These are phyloP conservation scores for Coleophora deauratella DNA, from an alignment of 2,888 invertebrate genomes.

Conservation along the genomic window DNA sequence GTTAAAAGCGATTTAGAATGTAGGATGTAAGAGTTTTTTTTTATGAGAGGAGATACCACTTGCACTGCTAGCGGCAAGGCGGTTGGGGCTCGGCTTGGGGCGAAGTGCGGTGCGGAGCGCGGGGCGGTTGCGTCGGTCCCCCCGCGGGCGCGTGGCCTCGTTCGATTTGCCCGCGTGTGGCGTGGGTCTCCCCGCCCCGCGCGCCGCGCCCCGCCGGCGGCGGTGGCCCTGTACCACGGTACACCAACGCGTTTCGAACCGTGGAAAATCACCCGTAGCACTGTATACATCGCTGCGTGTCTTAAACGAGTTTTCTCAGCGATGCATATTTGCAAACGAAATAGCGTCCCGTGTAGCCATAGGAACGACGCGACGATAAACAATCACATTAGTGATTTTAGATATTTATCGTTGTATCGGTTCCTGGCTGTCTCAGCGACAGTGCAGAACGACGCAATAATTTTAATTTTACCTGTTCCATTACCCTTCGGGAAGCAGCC, in stretches of 20 bases:
- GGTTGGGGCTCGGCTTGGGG: constrained; percentile 28
- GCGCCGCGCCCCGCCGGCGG: constrained; percentile 29
- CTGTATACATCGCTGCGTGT: constrained; percentile 44
- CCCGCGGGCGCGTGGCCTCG: constrained; percentile 60
- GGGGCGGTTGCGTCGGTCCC: constrained; percentile 36
- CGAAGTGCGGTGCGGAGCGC: constrained; percentile 35
- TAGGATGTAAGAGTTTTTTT: constrained; percentile 63
- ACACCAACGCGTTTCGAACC: constrained; percentile 50
- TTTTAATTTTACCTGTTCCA: not conserved
- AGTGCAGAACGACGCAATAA: constrained; percentile 32
- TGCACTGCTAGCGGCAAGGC: constrained; percentile 32
- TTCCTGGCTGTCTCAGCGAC: constrained; percentile 39
- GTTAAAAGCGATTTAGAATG: constrained; percentile 63
- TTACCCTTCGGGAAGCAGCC: constrained; percentile 27
- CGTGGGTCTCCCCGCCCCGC: constrained; percentile 34
- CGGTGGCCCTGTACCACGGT: constrained; percentile 44
- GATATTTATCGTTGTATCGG: constrained; percentile 47
- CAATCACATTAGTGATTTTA: constrained; percentile 35
- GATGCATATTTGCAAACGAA: constrained; percentile 31
- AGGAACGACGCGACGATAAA: constrained; percentile 18
- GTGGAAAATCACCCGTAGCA: constrained; percentile 50
- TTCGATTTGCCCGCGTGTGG: constrained; percentile 58
- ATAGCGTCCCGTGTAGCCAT: not conserved
- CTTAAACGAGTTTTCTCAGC: constrained; percentile 22
- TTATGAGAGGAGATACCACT: constrained; percentile 52